Conservation (phyloP, 2,888 invertebrate genomes). For the Leucozona laternaria region DNA sequence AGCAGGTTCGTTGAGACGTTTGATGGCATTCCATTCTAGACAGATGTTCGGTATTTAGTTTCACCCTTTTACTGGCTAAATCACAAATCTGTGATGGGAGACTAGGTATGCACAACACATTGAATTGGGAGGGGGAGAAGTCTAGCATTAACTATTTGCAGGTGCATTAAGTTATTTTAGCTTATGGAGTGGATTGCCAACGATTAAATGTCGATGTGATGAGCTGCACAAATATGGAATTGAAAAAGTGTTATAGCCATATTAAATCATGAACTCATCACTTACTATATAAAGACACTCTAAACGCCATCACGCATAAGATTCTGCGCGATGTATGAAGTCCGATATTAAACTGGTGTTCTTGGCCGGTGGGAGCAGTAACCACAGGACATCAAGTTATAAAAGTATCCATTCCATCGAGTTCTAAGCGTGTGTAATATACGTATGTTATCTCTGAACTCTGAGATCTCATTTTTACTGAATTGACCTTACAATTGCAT, state of each 20-base stretch:
- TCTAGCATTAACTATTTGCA: conserved; percentile 61
- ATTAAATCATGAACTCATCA: conserved; percentile 49
- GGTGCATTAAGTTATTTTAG: conserved; percentile 73
- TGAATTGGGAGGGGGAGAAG: neutral
- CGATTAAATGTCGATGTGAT: conserved; percentile 70
- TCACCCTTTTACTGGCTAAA: conserved; percentile 67
- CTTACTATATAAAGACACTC: conserved; percentile 4
- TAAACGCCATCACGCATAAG: conserved; percentile 57
- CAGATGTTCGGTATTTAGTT: conserved; percentile 74
- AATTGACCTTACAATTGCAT: no score
- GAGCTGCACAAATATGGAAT: conserved; percentile 43
- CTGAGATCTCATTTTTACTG: no score
- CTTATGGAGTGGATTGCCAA: conserved; percentile 30
- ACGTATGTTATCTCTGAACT: no score
- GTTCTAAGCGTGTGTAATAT: no score
- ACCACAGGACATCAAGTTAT: conserved; percentile 28
- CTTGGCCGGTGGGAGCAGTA: conserved; percentile 62
- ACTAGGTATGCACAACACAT: no score
- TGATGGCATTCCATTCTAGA: conserved; percentile 75
- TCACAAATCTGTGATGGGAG: conserved; percentile 20
- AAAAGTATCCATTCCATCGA: no score
- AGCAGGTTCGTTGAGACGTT: conserved; percentile 59
- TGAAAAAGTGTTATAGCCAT: conserved; percentile 49
- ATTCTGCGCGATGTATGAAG: neutral
- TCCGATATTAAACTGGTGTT: conserved; percentile 31